Conservation (phyloP, 2,888 invertebrate species). For the Synanthedon tipuliformis region DNA sequence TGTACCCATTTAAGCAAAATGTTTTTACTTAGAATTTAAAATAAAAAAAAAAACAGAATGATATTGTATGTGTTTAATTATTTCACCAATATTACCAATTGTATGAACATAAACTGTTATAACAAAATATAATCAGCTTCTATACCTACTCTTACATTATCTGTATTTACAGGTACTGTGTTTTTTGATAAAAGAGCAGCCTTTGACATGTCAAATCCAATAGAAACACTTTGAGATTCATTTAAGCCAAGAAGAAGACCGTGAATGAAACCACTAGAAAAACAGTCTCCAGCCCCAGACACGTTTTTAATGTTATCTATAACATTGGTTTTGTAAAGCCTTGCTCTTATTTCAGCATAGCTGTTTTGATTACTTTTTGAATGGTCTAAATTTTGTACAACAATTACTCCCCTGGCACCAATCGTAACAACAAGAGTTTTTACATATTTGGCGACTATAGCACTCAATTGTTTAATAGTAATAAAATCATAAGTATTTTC, state of each 20-base stretch:
- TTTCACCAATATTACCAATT: too few relatives aligned
- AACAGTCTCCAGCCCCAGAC: constrained; percentile 87
- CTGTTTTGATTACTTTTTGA: constrained; percentile 7
- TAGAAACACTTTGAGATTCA: constrained; percentile 70
- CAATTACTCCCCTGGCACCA: constrained; percentile 70
- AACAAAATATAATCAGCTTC: too few relatives aligned
- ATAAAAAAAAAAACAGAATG: too few relatives aligned
- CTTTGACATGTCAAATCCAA: constrained; percentile 74
- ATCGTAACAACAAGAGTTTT: constrained; percentile 73
- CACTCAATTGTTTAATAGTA: constrained; percentile 34
- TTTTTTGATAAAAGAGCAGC: constrained; percentile 68
- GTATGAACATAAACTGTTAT: too few relatives aligned
- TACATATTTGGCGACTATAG: constrained; percentile 53
- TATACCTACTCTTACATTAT: neutral
- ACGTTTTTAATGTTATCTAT: constrained; percentile 73
- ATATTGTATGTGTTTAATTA: too few relatives aligned
- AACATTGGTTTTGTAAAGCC: constrained; percentile 45
- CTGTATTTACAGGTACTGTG: constrained; percentile 66
- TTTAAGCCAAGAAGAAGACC: constrained; percentile 67
- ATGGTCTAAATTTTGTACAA: constrained; percentile 34
- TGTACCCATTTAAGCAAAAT: too few relatives aligned
- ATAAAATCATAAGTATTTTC: constrained; percentile 15
- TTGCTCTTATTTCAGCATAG: constrained; percentile 12
- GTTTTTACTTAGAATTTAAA: too few relatives aligned
- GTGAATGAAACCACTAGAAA: constrained; percentile 76